phyloP scores from a whole-genome alignment of 1,140 invertebrate genomes.

The Spodoptera litura region DNA sequence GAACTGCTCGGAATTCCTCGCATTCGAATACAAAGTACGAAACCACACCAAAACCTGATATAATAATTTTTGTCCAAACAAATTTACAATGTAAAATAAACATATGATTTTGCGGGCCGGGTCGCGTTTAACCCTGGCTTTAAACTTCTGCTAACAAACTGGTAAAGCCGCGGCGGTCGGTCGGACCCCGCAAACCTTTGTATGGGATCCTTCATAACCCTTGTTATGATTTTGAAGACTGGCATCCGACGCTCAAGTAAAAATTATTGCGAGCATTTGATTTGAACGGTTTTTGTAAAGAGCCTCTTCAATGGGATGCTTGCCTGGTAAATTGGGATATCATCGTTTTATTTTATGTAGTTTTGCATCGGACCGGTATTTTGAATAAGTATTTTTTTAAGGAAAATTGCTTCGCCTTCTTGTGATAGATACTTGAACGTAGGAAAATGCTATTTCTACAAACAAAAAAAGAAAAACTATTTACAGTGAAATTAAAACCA shows the following conservation, averaged over 20 bases:
- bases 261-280: constrained; percentile 40
- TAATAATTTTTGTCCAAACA: constrained; percentile 62
- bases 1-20: constrained; percentile 43
- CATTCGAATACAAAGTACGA: constrained; percentile 2
- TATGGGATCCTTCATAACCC: constrained; percentile 63
- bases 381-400: too few relatives aligned
- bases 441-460: too few relatives aligned
- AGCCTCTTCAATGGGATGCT: not conserved
- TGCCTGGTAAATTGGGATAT: not conserved
- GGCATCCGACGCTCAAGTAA: constrained; percentile 39
- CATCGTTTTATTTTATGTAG: not conserved
- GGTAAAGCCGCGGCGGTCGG: constrained; percentile 66
- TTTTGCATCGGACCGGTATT: not conserved
- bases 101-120: constrained; percentile 66
- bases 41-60: constrained; percentile 41
- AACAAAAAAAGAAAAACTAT: too few relatives aligned
- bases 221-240: constrained; percentile 69
- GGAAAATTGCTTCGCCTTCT: too few relatives aligned
- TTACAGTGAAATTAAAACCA: too few relatives aligned
- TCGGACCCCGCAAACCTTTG: constrained; percentile 67
- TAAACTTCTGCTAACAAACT: constrained; percentile 71
- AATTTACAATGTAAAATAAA: constrained; percentile 62
- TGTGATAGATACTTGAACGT: too few relatives aligned
- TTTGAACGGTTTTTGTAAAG: constrained; percentile 1
- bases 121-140: constrained; percentile 69